These are phyloP conservation scores for Gila orcuttii DNA, from an alignment of 2,113 vertebrate genomes.

Conservation along the genomic window DNA sequence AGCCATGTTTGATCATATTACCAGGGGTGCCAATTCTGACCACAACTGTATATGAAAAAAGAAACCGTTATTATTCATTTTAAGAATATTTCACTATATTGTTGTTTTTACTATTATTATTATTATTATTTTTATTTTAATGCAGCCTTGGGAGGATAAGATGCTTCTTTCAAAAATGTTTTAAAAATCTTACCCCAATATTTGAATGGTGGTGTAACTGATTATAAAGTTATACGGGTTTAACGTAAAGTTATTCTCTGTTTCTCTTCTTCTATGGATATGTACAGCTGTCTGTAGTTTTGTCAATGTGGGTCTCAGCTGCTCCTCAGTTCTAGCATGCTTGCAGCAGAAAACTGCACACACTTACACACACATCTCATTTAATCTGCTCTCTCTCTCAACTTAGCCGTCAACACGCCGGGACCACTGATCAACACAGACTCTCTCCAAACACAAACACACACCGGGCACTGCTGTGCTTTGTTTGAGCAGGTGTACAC, in stretches of 20 bases:
- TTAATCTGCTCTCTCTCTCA: neutral
- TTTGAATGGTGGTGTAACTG: neutral
- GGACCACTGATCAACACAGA: constrained; percentile 8
- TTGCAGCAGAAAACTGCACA: neutral
- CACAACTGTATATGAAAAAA: neutral
- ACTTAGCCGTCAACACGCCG: neutral
- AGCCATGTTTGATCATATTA: too few species aligned
- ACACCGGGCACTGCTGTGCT: neutral
- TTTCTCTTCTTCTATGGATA: neutral
- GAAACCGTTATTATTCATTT: too few species aligned
- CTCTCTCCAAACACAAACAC: constrained; percentile 8
- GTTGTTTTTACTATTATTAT: neutral
- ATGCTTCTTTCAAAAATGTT: neutral
- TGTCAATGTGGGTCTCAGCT: neutral
- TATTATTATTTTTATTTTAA: neutral
- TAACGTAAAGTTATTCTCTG: neutral
- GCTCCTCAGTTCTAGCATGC: neutral
- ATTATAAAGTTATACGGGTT: neutral
- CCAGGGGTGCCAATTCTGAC: too few species aligned
- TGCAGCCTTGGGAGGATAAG: neutral
- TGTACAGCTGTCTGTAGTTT: neutral
- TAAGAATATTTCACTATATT: neutral
- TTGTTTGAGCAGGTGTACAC: constrained; percentile 29
- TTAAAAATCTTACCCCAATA: neutral
- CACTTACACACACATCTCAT: neutral